Conservation (phyloP, 2,113 vertebrate species). For the Phalacrocorax carbo region DNA sequence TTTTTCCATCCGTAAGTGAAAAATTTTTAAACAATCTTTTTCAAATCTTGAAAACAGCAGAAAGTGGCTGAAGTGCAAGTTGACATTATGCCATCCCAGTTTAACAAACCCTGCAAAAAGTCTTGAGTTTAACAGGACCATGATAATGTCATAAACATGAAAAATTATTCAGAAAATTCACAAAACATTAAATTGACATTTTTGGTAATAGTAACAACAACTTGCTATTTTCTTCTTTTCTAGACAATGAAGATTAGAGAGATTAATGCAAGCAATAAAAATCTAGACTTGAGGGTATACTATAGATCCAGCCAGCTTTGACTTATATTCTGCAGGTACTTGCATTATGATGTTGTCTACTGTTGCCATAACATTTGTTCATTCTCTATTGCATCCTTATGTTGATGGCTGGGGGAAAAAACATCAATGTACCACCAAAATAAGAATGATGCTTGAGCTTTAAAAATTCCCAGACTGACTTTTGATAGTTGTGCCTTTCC, state of each 20-base stretch:
- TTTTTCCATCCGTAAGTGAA: not conserved
- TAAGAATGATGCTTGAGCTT: not conserved
- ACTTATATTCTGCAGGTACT: not conserved
- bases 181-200: not conserved
- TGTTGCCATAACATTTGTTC: not conserved
- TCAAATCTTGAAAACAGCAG: not conserved
- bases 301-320: not conserved
- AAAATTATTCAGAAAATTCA: not conserved
- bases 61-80: not conserved
- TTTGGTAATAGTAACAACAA: not conserved
- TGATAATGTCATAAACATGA: not conserved
- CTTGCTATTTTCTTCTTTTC: not conserved
- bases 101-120: not conserved
- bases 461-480: not conserved
- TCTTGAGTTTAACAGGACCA: not conserved
- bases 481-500: not conserved
- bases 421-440: not conserved
- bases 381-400: not conserved
- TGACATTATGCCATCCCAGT: not conserved
- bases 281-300: not conserved
- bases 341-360: not conserved
- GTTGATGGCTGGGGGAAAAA: not conserved
- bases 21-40: not conserved
- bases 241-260: not conserved
- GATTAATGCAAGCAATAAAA: not conserved